Base-by-base conservation (phyloP, 2,113 vertebrate genomes). In the Heterotis niloticus region DNA sequence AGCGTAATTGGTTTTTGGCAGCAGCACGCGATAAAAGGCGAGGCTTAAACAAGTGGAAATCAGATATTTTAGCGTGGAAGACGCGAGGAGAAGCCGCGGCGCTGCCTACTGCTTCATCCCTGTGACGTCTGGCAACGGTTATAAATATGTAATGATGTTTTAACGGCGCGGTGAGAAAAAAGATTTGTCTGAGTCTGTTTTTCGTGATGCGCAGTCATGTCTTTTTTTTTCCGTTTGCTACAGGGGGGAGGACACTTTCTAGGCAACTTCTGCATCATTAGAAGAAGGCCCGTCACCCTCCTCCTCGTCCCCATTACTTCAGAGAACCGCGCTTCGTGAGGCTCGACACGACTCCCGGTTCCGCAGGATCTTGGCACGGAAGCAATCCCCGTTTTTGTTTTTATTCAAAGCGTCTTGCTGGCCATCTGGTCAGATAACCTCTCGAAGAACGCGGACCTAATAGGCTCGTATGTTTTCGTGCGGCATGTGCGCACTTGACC, bases 101-200 rank as follows among this genome's bases (percentile, higher is more conserved):
- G 83, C 85, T 88, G 87, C 86, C 89, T 85, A 83, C 84, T 81
- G 85, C 81, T 89, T 86, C 86, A 69, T 87, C 52, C 83, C 82
- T 86, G 81, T 81, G 74, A 81, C 86, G 81, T 91, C 86, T 88
- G 88, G 87, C 87, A 83, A 44, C 83, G 83, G 85, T 89, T 89
- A 91, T 92, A 92, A 92, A 92, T 93, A 90, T 88, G 87, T 91
- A 91, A 93, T 91, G 88, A 91, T 90, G 85, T 90, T 91, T 84
- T 89, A 90, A 90, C 79, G 81, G 88, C 65, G 82, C 83, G 82
- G 84, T 85, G 83, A 86, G 85, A 86, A 86, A 83, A 78, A 68
- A 67, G 75, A 88, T 86, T 88, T 86, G 85, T 89, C 85, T 83
- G 83, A 86, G 85, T 85, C 87, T 81, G 82, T 88, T 82, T 80